Conservation (phyloP, 2,113 vertebrate genomes). For the Lampris incognitus region DNA sequence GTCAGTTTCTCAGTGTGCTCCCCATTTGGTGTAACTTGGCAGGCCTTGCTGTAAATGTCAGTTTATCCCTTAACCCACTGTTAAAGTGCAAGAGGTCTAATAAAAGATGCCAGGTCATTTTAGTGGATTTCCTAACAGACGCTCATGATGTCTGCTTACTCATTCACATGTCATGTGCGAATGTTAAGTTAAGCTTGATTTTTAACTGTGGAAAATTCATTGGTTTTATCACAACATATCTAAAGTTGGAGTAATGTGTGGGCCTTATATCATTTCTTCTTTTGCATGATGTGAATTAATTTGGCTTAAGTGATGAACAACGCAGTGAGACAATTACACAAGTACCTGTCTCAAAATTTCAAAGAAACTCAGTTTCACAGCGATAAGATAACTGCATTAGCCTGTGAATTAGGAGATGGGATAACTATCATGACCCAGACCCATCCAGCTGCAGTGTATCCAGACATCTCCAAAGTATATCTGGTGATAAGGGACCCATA, state of each 20-base stretch:
- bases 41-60: constrained; percentile 76
- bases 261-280: not conserved
- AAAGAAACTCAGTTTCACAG: constrained; percentile 7
- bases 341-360: not conserved
- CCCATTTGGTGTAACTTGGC: constrained; percentile 70
- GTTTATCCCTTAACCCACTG: constrained; percentile 81
- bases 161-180: constrained; percentile 54
- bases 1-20: constrained; percentile 67
- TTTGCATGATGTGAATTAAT: not conserved
- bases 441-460: not conserved
- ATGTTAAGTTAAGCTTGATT: constrained; percentile 11
- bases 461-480: constrained; percentile 52
- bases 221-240: no score
- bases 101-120: constrained; percentile 68
- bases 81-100: constrained; percentile 74
- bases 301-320: not conserved
- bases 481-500: constrained; percentile 61
- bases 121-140: constrained; percentile 58
- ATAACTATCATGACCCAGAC: constrained; percentile 16
- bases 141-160: constrained; percentile 35
- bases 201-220: not conserved
- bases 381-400: constrained; percentile 33
- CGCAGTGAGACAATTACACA: no score
- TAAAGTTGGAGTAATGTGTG: no score
- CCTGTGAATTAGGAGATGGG: constrained; percentile 34